Evolutionary conservation across 2,888 invertebrate genomes (phyloP).

Genomic region (Cerastoderma edule): DNA sequence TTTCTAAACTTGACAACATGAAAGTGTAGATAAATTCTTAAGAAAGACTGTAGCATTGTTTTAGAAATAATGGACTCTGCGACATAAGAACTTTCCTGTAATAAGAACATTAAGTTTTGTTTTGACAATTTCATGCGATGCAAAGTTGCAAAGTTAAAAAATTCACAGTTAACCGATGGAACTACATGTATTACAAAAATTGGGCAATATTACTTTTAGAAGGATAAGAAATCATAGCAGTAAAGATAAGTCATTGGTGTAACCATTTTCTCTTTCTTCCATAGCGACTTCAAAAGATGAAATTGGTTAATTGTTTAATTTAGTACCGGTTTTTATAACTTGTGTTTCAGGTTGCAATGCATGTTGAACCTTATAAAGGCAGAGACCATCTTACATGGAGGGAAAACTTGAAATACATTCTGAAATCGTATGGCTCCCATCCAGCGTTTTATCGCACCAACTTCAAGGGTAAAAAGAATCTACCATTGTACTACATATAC

Average conservation of each 20-base stretch:
- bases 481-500: slow-evolving; percentile 88
- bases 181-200: too few relatives aligned
- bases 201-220: neutral
- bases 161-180: too few relatives aligned
- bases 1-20: too few relatives aligned
- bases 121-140: too few relatives aligned
- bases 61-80: too few relatives aligned
- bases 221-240: neutral
- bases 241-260: neutral
- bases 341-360: slow-evolving; percentile 86
- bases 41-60: too few relatives aligned
- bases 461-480: slow-evolving; percentile 64
- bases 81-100: too few relatives aligned
- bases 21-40: too few relatives aligned
- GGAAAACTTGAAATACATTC: slow-evolving; percentile 82
- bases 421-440: slow-evolving; percentile 85
- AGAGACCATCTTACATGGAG: slow-evolving; percentile 77
- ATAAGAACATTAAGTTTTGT: too few relatives aligned
- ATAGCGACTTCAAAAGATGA: neutral
- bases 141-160: too few relatives aligned
- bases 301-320: neutral
- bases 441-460: slow-evolving; percentile 85
- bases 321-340: neutral
- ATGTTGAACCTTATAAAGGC: slow-evolving; percentile 86
- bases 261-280: neutral